These are phyloP conservation scores for Euthynnus affinis DNA, from an alignment of 2,797 vertebrate genomes.

Conservation along the genomic window DNA sequence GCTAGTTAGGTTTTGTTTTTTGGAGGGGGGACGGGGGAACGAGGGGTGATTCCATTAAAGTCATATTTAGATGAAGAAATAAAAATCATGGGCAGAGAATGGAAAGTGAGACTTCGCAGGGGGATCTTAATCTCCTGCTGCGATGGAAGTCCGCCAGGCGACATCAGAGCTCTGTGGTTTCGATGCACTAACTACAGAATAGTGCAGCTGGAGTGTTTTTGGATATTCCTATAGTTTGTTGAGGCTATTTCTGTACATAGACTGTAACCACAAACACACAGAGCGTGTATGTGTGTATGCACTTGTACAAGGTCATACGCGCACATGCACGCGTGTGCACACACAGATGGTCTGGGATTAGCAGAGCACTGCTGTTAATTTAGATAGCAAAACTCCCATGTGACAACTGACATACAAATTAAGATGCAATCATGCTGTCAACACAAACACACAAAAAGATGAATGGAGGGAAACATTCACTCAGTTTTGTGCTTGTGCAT, in stretches of 20 bases:
- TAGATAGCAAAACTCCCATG: constrained; percentile 49
- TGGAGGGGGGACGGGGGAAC: no score
- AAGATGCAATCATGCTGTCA: constrained; percentile 72
- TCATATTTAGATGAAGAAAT: constrained; percentile 32
- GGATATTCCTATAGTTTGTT: constrained; percentile 53
- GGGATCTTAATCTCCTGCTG: constrained; percentile 54
- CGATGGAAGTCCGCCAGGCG: constrained; percentile 51
- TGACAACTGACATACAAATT: constrained; percentile 68
- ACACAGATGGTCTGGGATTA: constrained; percentile 30
- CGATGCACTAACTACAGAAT: constrained; percentile 62
- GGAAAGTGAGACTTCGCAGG: constrained; percentile 28
- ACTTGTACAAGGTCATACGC: constrained; percentile 8
- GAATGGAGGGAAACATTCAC: constrained; percentile 59
- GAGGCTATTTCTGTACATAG: constrained; percentile 49
- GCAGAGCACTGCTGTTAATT: constrained; percentile 55
- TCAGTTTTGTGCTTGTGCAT: constrained; percentile 37
- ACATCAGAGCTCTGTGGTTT: constrained; percentile 37
- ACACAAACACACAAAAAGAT: constrained; percentile 53
- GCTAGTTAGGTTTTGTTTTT: no score
- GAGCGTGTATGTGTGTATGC: constrained; percentile 7
- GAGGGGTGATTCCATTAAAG: constrained; percentile 10
- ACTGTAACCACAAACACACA: constrained; percentile 39
- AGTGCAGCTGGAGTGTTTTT: constrained; percentile 54
- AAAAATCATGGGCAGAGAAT: constrained; percentile 33
- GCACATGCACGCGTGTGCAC: neutral